These are phyloP conservation scores for Tachina grossa DNA, from an alignment of 2,888 invertebrate species.

Conservation along the genomic window DNA sequence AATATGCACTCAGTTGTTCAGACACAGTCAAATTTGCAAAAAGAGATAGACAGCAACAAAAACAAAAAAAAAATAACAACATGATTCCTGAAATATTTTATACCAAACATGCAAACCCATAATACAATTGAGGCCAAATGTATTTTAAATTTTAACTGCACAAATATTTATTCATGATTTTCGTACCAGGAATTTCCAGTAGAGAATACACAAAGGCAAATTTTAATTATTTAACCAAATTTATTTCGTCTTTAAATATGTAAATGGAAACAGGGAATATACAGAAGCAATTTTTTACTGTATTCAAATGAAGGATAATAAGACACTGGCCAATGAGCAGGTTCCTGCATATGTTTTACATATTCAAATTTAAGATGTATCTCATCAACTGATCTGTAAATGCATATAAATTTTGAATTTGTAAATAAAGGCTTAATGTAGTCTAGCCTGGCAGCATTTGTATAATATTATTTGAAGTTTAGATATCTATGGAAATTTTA, in stretches of 20 bases:
- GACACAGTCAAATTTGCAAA: conserved; percentile 3
- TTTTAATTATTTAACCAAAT: conserved; percentile 67
- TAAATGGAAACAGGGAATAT: conserved; percentile 12
- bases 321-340: not conserved
- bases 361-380: not conserved
- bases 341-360: not conserved
- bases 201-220: not conserved
- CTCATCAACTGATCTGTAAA: not conserved
- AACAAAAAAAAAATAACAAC: not conserved
- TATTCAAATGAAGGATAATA: not conserved
- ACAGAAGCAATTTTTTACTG: not conserved
- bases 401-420: not conserved
- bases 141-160: conserved; percentile 17
- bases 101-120: conserved; percentile 16
- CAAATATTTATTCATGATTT: conserved; percentile 36
- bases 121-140: conserved; percentile 31
- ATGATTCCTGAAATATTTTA: conserved; percentile 28
- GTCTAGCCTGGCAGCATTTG: not conserved
- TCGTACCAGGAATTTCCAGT: not conserved
- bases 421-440: not conserved
- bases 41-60: not conserved
- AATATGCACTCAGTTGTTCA: not conserved
- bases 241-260: conserved; percentile 43
- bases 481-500: not conserved
- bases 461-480: not conserved